Evolutionary conservation across 2,888 invertebrate species (phyloP).

Genomic region (Ectobius pallidus): DNA sequence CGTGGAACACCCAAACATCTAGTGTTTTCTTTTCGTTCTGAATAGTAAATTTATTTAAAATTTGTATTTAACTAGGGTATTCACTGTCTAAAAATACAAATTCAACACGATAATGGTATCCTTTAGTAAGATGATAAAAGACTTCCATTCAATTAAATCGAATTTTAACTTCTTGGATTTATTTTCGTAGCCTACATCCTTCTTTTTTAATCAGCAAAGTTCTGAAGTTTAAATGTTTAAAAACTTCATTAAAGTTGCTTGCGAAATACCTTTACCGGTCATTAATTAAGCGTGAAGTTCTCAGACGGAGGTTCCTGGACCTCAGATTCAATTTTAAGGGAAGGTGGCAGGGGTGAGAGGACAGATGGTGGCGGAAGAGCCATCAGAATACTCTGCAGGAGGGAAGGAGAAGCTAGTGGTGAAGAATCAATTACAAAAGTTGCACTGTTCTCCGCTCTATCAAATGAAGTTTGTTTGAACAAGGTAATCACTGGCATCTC

Average conservation of each 20-base stretch:
- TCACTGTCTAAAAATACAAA: no score
- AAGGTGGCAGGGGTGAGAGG: background rate
- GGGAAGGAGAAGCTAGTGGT: no score
- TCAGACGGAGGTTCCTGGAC: background rate
- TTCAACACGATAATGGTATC: no score
- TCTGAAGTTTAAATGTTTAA: background rate
- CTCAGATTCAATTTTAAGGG: background rate
- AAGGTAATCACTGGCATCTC: conserved; percentile 15
- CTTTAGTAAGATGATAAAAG: no score
- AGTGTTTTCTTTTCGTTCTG: no score
- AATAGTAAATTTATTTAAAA: no score
- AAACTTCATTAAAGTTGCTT: conserved; percentile 5
- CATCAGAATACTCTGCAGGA: background rate
- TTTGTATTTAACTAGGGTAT: no score
- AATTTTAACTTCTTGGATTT: no score
- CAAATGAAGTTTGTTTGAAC: conserved; percentile 32
- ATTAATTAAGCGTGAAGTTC: background rate
- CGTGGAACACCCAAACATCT: no score
- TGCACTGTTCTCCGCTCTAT: conserved; percentile 21
- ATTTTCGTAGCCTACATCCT: no score
- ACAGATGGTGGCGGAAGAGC: background rate
- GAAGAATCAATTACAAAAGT: conserved; percentile 38
- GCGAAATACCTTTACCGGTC: background rate
- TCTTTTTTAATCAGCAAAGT: background rate
- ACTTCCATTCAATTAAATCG: no score